phyloP scores from a whole-genome alignment of 2,797 vertebrate species.

The Eremophila alpestris region DNA sequence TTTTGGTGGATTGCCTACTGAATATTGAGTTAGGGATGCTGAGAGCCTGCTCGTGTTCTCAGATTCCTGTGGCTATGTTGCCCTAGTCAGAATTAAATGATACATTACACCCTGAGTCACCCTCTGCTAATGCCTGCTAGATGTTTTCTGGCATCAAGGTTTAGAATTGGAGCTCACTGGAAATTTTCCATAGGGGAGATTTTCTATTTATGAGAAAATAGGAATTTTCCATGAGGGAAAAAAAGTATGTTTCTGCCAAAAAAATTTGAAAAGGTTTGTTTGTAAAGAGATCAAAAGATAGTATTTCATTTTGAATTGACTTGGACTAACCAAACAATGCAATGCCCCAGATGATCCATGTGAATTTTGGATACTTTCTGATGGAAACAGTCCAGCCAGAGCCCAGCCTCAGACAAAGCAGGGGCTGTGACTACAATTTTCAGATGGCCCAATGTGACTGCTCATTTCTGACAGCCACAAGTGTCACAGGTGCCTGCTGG shows the following conservation, averaged over 20 bases:
- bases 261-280: neutral
- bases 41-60: neutral
- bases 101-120: neutral
- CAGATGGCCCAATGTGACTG: neutral
- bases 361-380: neutral
- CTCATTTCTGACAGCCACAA: neutral
- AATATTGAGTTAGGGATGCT: neutral
- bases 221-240: neutral
- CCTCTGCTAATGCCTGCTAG: neutral
- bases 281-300: neutral
- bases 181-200: slow-evolving; percentile 4
- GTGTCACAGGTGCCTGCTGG: neutral
- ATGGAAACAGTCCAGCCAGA: neutral
- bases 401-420: accelerated
- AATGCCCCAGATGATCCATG: neutral
- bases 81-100: slow-evolving; percentile 4
- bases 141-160: neutral
- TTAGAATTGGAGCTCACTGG: neutral
- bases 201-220: neutral
- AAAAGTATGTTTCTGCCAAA: neutral
- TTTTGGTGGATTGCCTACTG: slow-evolving; percentile 4
- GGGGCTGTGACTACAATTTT: neutral
- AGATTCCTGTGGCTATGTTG: neutral
- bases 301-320: neutral
- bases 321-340: neutral